Conservation (phyloP, 2,888 invertebrate species). For the Papilio demoleus region DNA sequence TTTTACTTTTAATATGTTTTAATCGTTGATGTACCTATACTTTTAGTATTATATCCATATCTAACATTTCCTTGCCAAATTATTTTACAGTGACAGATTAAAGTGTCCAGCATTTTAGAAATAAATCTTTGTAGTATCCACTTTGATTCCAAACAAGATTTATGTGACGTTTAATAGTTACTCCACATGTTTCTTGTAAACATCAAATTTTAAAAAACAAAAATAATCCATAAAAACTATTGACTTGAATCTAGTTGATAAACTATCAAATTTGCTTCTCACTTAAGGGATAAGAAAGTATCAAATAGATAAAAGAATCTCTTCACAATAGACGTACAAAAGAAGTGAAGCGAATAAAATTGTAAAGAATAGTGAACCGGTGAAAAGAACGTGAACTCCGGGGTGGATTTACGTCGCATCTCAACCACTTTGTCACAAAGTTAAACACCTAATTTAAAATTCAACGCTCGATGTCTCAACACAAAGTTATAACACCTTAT, state of each 20-base stretch:
- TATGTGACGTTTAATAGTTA: neutral
- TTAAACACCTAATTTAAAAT: slow-evolving; percentile 21
- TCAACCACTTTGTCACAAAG: slow-evolving; percentile 10
- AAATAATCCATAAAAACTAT: too few species aligned
- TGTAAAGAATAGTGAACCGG: slow-evolving; percentile 18
- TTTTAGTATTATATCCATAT: too few species aligned
- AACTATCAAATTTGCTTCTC: neutral
- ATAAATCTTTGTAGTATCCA: neutral
- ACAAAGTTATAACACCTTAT: neutral
- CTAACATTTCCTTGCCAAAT: too few species aligned
- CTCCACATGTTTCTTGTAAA: neutral
- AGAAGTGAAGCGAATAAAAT: slow-evolving; percentile 1
- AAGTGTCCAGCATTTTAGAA: neutral
- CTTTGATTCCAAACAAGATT: neutral
- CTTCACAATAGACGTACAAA: neutral
- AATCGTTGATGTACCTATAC: too few species aligned
- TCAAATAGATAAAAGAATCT: neutral
- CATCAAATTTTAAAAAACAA: neutral
- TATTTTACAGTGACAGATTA: neutral
- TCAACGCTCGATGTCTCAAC: too few species aligned
- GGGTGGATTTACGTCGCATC: slow-evolving; percentile 13
- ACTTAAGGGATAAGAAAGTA: neutral
- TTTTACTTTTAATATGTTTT: too few species aligned
- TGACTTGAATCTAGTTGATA: neutral
- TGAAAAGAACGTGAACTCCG: slow-evolving; percentile 5